These are phyloP conservation scores for Drosophila parvula DNA, from an alignment of 1,140 invertebrate genomes.

Conservation along the genomic window DNA sequence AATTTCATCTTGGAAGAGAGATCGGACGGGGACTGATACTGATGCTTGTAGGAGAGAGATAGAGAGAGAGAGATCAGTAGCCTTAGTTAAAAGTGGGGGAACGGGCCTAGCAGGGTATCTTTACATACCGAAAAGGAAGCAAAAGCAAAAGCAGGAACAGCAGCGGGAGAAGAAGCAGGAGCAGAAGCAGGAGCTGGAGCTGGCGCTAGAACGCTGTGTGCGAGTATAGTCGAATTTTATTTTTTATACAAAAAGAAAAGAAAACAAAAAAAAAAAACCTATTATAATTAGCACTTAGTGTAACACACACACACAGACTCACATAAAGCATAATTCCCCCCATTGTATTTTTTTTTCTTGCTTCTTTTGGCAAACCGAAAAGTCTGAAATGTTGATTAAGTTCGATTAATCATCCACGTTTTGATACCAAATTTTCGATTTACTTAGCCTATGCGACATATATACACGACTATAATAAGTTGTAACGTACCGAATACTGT, in stretches of 20 bases:
- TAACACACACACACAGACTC: conserved; percentile 23
- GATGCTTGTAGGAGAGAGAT: background rate
- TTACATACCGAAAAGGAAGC: conserved; percentile 10
- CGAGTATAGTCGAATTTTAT: conserved; percentile 61
- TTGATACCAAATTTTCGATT: conserved; percentile 75
- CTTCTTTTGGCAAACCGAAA: conserved; percentile 55
- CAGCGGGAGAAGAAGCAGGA: no score
- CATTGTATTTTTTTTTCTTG: conserved; percentile 26
- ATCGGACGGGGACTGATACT: conserved; percentile 1
- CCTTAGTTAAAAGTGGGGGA: conserved; percentile 38
- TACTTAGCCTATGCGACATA: conserved; percentile 16
- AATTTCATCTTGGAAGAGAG: conserved; percentile 28
- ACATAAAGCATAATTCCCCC: conserved; percentile 13
- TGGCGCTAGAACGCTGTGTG: conserved; percentile 21
- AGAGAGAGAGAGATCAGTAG: conserved; percentile 6
- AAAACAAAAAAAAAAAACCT: conserved; percentile 16
- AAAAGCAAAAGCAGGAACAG: background rate
- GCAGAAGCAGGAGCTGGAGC: background rate
- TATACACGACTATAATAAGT: conserved; percentile 35
- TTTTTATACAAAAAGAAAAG: conserved; percentile 32
- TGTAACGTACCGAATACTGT: conserved; percentile 24
- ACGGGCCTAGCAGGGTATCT: conserved; percentile 8
- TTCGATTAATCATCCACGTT: conserved; percentile 51
- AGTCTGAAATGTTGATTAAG: conserved; percentile 53
- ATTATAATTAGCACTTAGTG: conserved; percentile 50